Evolutionary conservation across 2,797 vertebrate genomes (phyloP), one percentile per base, ranked within the genome.

Genomic region (Gadopsis marmoratus): DNA sequence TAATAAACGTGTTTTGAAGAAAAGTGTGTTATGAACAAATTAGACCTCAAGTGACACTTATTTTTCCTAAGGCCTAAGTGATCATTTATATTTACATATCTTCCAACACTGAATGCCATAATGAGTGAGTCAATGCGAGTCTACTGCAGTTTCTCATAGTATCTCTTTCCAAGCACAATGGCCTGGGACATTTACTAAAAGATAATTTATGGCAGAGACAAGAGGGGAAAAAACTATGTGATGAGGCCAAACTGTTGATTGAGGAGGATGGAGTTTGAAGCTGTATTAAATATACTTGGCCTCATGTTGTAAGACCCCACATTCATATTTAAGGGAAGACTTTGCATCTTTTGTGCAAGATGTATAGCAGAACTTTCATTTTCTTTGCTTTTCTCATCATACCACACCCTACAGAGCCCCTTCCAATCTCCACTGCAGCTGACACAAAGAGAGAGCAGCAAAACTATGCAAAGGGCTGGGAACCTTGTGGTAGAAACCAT

Each of bases 401-500:
- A 45, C 1, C 6, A 26, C 41, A 67, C 19, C 53, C 41, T 5
- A 7, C n/a, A n/a, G 37, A 76, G n/a, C 29, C 48, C 4, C 11
- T 41, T 59, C 54, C 13, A 37, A 16, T 41, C 47, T 70, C 55
- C 31, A 12, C 70, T 70, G 77, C 66, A 78, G 71, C 81, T 53
- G 59, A 62, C 50, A 66, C n/a, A 54, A 35, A 50, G n/a, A 59
- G 3, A 59, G n/a, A 64, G 35, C 1, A 23, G 53, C 41, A n/a
- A 41, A 56, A 47, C 45, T 29, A 33, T 3, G 31, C 51, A 9
- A n/a, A 45, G 23, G 56, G 51, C 19, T 5, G 29, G 41, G 35
- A 43, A 64, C 47, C 64, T 54, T 71, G 37, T 45, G 71, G 79
- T n/a, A 60, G 74, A 81, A 88, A 45, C 62, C 56, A 26, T 60